These are phyloP conservation scores for Triplophysa rosa DNA, from an alignment of 2,113 vertebrate genomes.

Conservation along the genomic window DNA sequence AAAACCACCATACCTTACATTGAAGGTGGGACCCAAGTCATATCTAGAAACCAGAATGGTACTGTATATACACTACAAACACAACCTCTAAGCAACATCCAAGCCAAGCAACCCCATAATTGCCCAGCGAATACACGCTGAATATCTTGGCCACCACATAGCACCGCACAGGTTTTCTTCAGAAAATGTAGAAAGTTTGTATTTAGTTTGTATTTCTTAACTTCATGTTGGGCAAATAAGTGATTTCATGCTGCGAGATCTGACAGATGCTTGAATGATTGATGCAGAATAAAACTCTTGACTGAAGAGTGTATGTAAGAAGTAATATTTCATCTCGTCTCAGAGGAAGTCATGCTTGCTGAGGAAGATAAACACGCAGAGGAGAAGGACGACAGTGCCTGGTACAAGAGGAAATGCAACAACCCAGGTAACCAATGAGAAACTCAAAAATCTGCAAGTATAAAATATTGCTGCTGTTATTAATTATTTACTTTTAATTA, in stretches of 20 bases:
- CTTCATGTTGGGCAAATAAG: background rate
- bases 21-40: background rate
- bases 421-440: constrained; percentile 65
- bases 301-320: background rate
- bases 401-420: constrained; percentile 72
- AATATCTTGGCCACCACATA: background rate
- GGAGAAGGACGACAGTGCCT: constrained; percentile 92
- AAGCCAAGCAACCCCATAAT: background rate
- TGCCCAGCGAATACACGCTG: background rate
- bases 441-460: background rate
- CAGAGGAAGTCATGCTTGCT: constrained; percentile 98
- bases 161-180: background rate
- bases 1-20: background rate
- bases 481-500: constrained; percentile 1
- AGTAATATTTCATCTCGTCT: constrained; percentile 50
- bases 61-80: background rate
- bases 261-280: constrained; percentile 21
- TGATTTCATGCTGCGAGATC: background rate
- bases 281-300: background rate
- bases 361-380: constrained; percentile 94
- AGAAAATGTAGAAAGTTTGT: background rate
- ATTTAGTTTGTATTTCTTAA: background rate
- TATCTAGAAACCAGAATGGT: background rate
- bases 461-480: background rate
- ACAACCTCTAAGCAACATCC: background rate